Conservation (phyloP, 2,888 invertebrate species). For the Drosophila picticornis region DNA sequence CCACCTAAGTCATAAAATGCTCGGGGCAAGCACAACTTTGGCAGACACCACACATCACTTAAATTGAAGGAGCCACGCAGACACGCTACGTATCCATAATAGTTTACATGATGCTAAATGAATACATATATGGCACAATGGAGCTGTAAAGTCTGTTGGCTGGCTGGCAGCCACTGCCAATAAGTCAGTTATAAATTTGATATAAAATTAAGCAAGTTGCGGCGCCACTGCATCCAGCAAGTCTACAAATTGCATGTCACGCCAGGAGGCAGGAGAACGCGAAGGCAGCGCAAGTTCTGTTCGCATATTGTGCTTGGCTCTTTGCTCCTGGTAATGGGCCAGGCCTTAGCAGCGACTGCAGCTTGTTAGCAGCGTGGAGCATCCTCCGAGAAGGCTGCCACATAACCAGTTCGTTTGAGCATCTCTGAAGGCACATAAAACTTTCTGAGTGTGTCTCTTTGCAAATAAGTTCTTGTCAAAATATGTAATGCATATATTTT, state of each 20-base stretch:
- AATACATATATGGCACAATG: slow-evolving; percentile 6
- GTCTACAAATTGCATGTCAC: slow-evolving; percentile 57
- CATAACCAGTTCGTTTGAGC: slow-evolving; percentile 13
- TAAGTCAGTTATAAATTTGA: slow-evolving; percentile 82
- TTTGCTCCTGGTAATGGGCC: slow-evolving; percentile 43
- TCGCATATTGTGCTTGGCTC: slow-evolving; percentile 56
- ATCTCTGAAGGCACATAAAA: slow-evolving; percentile 18
- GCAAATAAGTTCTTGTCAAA: slow-evolving; percentile 53
- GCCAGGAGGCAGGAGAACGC: slow-evolving; percentile 1
- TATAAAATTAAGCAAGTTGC: slow-evolving; percentile 74
- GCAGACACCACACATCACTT: slow-evolving; percentile 20
- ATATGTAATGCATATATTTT: slow-evolving; percentile 58
- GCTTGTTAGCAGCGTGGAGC: slow-evolving; percentile 56
- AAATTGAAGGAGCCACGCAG: slow-evolving; percentile 5
- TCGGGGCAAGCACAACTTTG: slow-evolving; percentile 57
- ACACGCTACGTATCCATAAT: slow-evolving; percentile 63
- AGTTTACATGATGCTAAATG: slow-evolving; percentile 33
- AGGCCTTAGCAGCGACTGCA: slow-evolving; percentile 45
- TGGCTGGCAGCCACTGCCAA: slow-evolving; percentile 73
- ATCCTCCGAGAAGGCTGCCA: slow-evolving; percentile 14
- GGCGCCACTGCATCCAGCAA: slow-evolving; percentile 27
- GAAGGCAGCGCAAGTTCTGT: slow-evolving; percentile 2
- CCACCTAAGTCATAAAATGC: slow-evolving; percentile 54
- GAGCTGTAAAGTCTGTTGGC: slow-evolving; percentile 23
- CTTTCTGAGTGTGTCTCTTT: slow-evolving; percentile 28